A percentile compares a stretch with the other conserved stretches of the same genome.
These are phyloP conservation scores for Drosophila nannoptera DNA, from an alignment of 1,140 invertebrate genomes.

Conservation along the genomic window DNA sequence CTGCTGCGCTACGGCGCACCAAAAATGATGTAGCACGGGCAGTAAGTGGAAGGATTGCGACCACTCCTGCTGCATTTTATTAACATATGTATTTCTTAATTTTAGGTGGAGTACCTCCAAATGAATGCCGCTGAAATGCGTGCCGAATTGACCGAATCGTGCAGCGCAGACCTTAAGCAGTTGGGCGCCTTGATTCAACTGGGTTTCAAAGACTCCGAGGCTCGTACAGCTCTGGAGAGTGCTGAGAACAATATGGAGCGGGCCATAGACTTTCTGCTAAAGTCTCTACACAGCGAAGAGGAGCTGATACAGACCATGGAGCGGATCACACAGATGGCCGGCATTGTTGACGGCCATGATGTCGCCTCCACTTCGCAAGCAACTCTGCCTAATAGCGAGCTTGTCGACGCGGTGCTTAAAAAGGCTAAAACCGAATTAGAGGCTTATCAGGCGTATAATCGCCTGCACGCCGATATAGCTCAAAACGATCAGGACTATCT, in stretches of 20 bases:
- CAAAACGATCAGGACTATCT: constrained; percentile 83
- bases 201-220: constrained; percentile 82
- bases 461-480: constrained; percentile 82
- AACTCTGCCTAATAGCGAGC: background rate
- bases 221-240: constrained; percentile 81
- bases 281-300: constrained; percentile 54
- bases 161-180: constrained; percentile 33
- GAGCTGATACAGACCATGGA: constrained; percentile 53
- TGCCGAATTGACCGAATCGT: constrained; percentile 14
- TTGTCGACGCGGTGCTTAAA: constrained; percentile 44
- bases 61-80: background rate
- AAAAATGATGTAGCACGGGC: constrained; percentile 85
- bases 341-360: background rate
- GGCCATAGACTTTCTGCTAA: constrained; percentile 81
- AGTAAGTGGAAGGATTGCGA: constrained; percentile 78
- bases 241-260: constrained; percentile 81
- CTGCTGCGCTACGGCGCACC: constrained; percentile 82
- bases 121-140: constrained; percentile 30
- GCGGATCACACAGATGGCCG: constrained; percentile 22
- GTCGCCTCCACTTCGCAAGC: constrained; percentile 59
- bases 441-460: constrained; percentile 80
- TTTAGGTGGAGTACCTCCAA: constrained; percentile 69
- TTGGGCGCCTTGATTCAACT: constrained; percentile 80
- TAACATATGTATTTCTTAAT: background rate
- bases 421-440: constrained; percentile 57